Evolutionary conservation across 2,797 vertebrate species (phyloP).

Genomic region (Catamblyrhynchus diadema): DNA sequence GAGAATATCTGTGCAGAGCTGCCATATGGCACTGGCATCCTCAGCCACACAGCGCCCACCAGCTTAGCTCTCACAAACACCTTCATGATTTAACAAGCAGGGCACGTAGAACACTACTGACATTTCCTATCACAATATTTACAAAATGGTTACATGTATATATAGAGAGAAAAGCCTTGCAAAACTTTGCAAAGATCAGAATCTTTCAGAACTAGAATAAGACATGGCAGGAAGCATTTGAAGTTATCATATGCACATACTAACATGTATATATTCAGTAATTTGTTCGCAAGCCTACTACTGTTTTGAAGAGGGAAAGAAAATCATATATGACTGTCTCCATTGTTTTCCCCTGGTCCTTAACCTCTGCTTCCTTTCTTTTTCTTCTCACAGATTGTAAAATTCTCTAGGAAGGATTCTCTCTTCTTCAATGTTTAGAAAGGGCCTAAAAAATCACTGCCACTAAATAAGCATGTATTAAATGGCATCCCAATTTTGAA

Average conservation of each 20-base stretch:
- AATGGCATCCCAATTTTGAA: conserved; percentile 19
- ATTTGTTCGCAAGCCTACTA: background rate
- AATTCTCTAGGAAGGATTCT: background rate
- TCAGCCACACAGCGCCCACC: background rate
- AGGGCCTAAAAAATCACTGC: conserved; percentile 10
- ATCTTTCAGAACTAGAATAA: background rate
- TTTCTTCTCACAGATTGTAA: background rate
- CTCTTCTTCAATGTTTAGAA: background rate
- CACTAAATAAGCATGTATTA: conserved; percentile 40
- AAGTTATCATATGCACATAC: background rate
- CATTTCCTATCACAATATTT: background rate
- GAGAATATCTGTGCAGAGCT: background rate
- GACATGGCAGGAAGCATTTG: background rate
- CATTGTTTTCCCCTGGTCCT: background rate
- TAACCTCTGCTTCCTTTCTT: background rate
- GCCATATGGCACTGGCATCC: background rate
- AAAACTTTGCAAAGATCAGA: background rate
- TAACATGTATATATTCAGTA: background rate
- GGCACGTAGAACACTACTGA: fast-evolving
- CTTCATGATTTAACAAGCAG: background rate
- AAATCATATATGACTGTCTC: background rate
- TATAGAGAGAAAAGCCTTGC: background rate
- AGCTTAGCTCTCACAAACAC: background rate
- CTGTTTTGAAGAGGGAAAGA: background rate
- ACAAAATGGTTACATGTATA: background rate